Base-by-base conservation (phyloP, 2,113 vertebrate genomes). In the Dasyurus viverrinus region DNA sequence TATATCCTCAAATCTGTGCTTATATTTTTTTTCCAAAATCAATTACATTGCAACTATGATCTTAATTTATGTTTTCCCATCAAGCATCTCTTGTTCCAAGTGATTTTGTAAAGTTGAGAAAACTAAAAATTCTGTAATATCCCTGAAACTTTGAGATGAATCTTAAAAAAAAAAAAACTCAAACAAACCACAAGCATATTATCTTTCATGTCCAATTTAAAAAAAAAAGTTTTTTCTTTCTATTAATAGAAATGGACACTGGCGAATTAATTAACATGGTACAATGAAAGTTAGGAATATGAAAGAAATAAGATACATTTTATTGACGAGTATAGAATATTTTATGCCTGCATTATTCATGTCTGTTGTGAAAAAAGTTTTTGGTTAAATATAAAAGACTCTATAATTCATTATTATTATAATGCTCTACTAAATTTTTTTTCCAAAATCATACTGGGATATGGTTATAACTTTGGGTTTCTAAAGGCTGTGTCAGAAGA, bases 121-220 rank as follows among this genome's bases (percentile, higher is more conserved):
- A 84, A 19, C 68, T 42, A 84, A 84, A 84, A 23, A 42, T 42
- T 42, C 7, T 36, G n/a, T 84, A 5, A 8, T 0, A 26, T 54
- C 91, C 36, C 93, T 93, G 84, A 92, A 96, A 93, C 0, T 90
- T 94, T 68, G 89, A 25, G 94, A 14, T 30, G 93, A 95, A 95
- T 46, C 52, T 95, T 89, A 92, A 24, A 93, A 42, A 84, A 10
- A 60, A 30, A 26, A 60, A 68, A 60, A 48, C 48, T 48, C 48
- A 68, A 52, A 52, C 14, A 95, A 22, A 53, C 2, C 1, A 60
- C 94, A 93, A 53, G 57, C 94, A 26, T 93, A 3, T 95, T 95
- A 27, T 91, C 55, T 5, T 57, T 2, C 0, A 16, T 95, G 47
- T 7, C n/a, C 3, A 60, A n/a, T 54, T 90, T 90, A 55, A 46